Percentiles rank a stretch among this genome's conserved stretches.
Evolutionary conservation across 2,888 invertebrate species (phyloP).

Genomic region (Polydesmus complanatus): DNA sequence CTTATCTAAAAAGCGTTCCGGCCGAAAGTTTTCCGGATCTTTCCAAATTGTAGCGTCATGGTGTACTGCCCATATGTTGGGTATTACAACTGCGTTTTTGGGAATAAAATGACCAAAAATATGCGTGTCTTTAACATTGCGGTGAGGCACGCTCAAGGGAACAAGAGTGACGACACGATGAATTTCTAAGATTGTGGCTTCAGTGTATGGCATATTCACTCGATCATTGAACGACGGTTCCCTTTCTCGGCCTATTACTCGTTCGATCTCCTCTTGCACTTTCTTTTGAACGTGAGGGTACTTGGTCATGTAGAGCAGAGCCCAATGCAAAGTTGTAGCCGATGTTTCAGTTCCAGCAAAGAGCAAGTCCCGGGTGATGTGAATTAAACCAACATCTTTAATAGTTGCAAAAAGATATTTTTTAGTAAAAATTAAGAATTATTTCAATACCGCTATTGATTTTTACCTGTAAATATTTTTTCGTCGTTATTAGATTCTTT

Average conservation of each 20-base stretch:
- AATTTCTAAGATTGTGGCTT: constrained; percentile 2
- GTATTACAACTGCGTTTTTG: not conserved
- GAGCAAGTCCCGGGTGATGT: not conserved
- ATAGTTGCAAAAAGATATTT: too few relatives aligned
- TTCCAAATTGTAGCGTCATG: too few relatives aligned
- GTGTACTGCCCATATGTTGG: not conserved
- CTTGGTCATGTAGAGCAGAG: not conserved
- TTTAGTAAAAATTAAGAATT: not conserved
- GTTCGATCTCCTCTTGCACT: not conserved
- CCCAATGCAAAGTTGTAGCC: not conserved
- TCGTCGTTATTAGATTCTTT: not conserved
- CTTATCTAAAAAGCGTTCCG: too few relatives aligned
- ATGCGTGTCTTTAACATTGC: not conserved
- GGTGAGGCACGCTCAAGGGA: not conserved
- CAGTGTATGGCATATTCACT: constrained; percentile 1
- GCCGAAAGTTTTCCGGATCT: too few relatives aligned
- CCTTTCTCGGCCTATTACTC: constrained; percentile 1
- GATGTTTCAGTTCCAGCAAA: constrained; percentile 2
- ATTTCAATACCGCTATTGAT: not conserved
- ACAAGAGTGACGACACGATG: not conserved
- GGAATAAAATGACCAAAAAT: not conserved
- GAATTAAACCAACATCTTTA: not conserved
- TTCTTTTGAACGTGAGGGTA: constrained; percentile 1
- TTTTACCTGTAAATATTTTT: not conserved
- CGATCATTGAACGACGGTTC: not conserved